Conservation (phyloP, 2,797 vertebrate genomes). For the Pygocentrus nattereri region DNA sequence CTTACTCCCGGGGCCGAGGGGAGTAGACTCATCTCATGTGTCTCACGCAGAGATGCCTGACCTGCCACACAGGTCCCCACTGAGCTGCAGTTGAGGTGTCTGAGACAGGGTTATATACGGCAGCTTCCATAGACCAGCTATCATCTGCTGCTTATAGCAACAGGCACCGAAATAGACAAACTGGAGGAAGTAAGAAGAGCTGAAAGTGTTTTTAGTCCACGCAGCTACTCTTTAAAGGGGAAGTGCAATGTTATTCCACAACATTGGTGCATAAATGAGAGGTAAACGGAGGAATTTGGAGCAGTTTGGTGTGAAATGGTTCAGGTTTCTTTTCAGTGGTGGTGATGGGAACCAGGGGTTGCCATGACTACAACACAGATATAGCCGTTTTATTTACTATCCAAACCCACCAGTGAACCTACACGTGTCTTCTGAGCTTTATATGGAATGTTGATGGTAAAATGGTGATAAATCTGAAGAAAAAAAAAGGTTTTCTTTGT, state of each 20-base stretch:
- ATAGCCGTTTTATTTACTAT: no score
- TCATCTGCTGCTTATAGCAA: constrained; percentile 27
- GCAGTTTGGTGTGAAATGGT: no score
- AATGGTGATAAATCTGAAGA: no score
- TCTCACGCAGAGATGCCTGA: constrained; percentile 15
- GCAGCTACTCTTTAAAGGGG: neutral
- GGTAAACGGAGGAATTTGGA: no score
- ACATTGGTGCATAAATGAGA: no score
- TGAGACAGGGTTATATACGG: constrained; percentile 11
- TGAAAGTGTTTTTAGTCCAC: neutral
- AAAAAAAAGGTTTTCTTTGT: no score
- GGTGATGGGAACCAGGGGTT: no score
- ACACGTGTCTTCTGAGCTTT: no score
- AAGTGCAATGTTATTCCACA: neutral
- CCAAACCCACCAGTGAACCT: no score
- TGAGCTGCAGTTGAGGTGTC: neutral
- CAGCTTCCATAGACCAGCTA: neutral
- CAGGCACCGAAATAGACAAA: constrained; percentile 4
- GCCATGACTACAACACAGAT: no score
- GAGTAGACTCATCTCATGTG: constrained; percentile 5
- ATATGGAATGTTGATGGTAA: no score
- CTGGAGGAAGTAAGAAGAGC: neutral
- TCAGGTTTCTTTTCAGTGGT: no score
- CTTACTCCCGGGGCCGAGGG: constrained; percentile 13
- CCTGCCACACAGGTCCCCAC: neutral